Evolutionary conservation across 2,888 invertebrate species (phyloP), one percentile per base, ranked within the genome.

Genomic region (Iphiclides podalirius): DNA sequence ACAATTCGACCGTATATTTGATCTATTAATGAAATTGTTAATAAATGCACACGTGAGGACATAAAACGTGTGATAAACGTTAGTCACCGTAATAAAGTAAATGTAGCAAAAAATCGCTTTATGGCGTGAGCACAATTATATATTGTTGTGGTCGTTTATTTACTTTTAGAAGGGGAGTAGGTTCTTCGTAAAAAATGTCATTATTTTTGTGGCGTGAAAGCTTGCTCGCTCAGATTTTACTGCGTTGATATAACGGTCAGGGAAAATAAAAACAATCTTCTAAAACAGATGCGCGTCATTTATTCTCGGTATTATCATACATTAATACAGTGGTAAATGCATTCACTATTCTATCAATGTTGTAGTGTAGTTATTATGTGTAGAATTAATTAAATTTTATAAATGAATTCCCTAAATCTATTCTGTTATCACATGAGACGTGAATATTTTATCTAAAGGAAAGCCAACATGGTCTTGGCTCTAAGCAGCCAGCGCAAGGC

Each of bases 141-240:
- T 44, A 44, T 44, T 41, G 48, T 28, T 49, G 37, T 43, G 43
- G 47, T 43, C 43, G 26, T 33, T 49, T 39, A 43, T 23, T 39
- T 35, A 40, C 47, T 47, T 40, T 35, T 6, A 16, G 43, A 39
- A 43, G 49, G 43, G 43, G 31, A 31, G 31, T 31, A 34, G 39
- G 17, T 39, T 44, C 26, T 44, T 43, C 43, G 34, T 49, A 49
- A 43, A 49, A 49, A 43, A 43, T 38, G 17, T 31, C 38, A 49
- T 49, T 44, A 49, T 44, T 49, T 43, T 34, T 33, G 43, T 28
- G 16, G 38, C 26, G 26, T 44, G 35, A 49, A 49, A 49, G 43
- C 43, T 49, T 20, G 23, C 26, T 12, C 34, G 34, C 34, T 14
- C 43, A 17, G 38, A 43, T 43, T 44, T 49, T 35, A 49, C 49